These are phyloP conservation scores for Anoura caudifer DNA, from an alignment of 2,113 vertebrate species.

Conservation along the genomic window DNA sequence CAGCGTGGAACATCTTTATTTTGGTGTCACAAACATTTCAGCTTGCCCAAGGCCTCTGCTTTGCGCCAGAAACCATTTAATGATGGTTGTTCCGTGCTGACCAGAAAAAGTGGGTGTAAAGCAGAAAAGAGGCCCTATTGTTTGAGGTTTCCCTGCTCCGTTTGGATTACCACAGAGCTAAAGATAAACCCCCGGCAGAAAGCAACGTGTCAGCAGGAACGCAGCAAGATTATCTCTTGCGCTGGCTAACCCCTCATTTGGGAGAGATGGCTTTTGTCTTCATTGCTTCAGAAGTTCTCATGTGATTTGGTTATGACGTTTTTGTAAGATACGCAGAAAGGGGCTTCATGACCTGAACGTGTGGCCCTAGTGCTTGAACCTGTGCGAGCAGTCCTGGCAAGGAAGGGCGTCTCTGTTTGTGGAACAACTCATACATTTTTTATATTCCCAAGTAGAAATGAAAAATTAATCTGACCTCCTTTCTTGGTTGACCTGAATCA, in stretches of 20 bases:
- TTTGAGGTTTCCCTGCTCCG: neutral
- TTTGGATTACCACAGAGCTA: neutral
- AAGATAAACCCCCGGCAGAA: slow-evolving; percentile 44
- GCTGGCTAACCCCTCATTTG: neutral
- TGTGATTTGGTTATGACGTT: neutral
- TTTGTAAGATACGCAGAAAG: neutral
- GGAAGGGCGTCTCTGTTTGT: neutral
- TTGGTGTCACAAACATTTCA: slow-evolving; percentile 23
- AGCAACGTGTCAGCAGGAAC: neutral
- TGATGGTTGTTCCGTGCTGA: neutral
- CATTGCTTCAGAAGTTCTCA: neutral
- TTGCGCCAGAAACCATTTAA: neutral
- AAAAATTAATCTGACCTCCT: neutral
- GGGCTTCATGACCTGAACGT: neutral
- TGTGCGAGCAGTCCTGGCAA: neutral
- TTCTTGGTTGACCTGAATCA: neutral
- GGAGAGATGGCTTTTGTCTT: slow-evolving; percentile 20
- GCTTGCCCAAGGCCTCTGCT: neutral
- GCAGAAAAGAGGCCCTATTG: slow-evolving; percentile 26
- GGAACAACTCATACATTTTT: neutral
- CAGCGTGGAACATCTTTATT: neutral
- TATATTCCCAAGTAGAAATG: neutral
- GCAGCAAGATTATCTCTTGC: neutral
- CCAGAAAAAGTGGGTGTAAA: neutral
- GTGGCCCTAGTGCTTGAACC: neutral